A percentile compares a stretch with the other conserved stretches of the same genome.
phyloP scores from a whole-genome alignment of 2,113 vertebrate genomes.

The Panthera leo region DNA sequence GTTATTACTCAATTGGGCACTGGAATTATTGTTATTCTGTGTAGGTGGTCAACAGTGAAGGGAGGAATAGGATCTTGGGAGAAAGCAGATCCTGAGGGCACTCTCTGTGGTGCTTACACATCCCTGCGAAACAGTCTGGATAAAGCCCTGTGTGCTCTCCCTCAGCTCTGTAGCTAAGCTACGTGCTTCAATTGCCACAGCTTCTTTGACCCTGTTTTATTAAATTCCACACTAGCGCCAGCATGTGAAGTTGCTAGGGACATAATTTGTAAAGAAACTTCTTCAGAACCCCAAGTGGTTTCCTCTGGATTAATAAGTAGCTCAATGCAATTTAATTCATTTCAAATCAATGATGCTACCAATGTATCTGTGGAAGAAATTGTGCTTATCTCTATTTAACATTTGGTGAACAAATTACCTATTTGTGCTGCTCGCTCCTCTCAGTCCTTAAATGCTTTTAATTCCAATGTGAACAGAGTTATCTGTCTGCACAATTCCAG shows the following conservation, averaged over 20 bases:
- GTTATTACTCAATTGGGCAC: background rate
- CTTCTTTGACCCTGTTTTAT: slow-evolving; percentile 32
- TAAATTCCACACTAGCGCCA: slow-evolving; percentile 40
- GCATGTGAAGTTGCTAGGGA: slow-evolving; percentile 55
- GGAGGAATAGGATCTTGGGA: background rate
- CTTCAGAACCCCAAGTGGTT: slow-evolving; percentile 1
- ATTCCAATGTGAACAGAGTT: slow-evolving; percentile 55
- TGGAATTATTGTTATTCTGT: background rate
- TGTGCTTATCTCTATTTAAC: slow-evolving; percentile 58
- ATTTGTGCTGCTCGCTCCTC: background rate
- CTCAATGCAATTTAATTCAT: slow-evolving; percentile 57
- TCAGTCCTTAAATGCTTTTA: slow-evolving; percentile 34
- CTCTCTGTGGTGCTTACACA: background rate
- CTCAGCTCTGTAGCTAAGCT: background rate
- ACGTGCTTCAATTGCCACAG: background rate
- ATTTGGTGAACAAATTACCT: slow-evolving; percentile 32
- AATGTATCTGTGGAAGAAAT: slow-evolving; percentile 49
- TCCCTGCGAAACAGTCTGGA: background rate
- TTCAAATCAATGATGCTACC: slow-evolving; percentile 63
- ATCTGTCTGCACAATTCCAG: background rate
- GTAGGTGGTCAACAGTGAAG: background rate
- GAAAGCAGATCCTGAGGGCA: background rate
- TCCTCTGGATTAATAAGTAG: slow-evolving; percentile 62
- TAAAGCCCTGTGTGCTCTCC: background rate
- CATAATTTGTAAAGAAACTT: slow-evolving; percentile 52